These are phyloP conservation scores for Lepus oiostolus DNA, from an alignment of 2,797 vertebrate species.

Conservation along the genomic window DNA sequence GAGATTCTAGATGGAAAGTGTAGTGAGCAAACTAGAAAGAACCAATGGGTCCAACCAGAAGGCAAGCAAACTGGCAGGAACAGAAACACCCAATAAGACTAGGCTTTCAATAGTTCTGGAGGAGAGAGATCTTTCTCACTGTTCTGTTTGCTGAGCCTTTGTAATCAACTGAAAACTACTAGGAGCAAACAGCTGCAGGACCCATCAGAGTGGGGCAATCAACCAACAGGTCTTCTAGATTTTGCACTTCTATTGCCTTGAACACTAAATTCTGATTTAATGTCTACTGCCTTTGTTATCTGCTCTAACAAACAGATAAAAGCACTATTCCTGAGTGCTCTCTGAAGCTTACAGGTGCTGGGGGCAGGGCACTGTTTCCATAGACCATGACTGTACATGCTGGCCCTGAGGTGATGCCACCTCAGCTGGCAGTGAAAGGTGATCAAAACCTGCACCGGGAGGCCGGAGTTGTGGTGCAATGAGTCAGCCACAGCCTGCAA, in stretches of 20 bases:
- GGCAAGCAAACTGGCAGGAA: not conserved
- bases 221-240: not conserved
- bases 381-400: not conserved
- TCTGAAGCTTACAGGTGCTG: not conserved
- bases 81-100: not conserved
- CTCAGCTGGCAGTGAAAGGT: not conserved
- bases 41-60: not conserved
- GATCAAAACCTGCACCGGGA: not conserved
- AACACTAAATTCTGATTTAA: not conserved
- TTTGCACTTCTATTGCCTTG: not conserved
- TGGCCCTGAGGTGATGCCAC: not conserved
- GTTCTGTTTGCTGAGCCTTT: not conserved
- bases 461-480: too few species aligned
- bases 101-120: not conserved
- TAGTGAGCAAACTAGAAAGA: not conserved
- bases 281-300: not conserved
- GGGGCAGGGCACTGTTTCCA: not conserved
- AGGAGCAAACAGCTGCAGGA: not conserved
- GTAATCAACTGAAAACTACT: not conserved
- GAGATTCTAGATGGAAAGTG: not conserved
- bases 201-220: not conserved
- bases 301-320: not conserved
- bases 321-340: not conserved
- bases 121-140: not conserved
- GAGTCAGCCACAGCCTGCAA: too few species aligned